Evolutionary conservation across 1,140 invertebrate genomes (phyloP), one percentile per base, ranked within the genome.

Genomic region (Pseudachorutes palmiensis): DNA sequence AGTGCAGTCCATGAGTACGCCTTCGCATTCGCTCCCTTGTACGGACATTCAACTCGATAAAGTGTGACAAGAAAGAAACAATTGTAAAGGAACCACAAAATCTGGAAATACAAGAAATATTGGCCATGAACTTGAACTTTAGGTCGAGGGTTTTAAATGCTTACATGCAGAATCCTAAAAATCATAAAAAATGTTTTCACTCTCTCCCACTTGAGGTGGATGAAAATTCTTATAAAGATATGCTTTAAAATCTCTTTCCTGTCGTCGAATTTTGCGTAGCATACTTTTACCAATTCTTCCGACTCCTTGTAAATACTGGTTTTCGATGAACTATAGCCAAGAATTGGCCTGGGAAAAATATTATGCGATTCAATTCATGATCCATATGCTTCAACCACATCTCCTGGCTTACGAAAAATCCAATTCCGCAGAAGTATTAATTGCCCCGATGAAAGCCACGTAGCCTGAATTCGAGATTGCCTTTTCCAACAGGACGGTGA

Each of bases 231-330:
- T 12, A 63, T 26, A 12, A 63, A 45, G 22, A 32, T 28, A 28
- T 63, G 61, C 9, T 41, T 32, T 3, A 63, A 26, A 2, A 63
- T 29, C 19, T 5, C 31, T 63, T 48, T 41, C 12, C 61, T 30
- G 24, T 41, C 24, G 12, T 63, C 61, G 19, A 41, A 63, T 26
- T 48, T 63, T 48, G 61, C 61, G 29, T 63, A 63, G 33, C 41
- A 32, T 9, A 63, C 31, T 48, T 63, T 63, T 41, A 36, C 61
- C 41, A 63, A 24, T 24, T 63, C 61, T 45, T 63, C 61, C 24
- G 41, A 45, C 24, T 63, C 61, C 29, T 63, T 63, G 36, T 63
- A 63, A 5, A 45, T 9, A 48, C 29, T 63, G 19, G 41, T 3
- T 9, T 41, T 63, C 24, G 36, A 31, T 26, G 61, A 31, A 26